These are phyloP conservation scores for Rhynchotus rufescens DNA, from an alignment of 2,797 vertebrate species.

Conservation along the genomic window DNA sequence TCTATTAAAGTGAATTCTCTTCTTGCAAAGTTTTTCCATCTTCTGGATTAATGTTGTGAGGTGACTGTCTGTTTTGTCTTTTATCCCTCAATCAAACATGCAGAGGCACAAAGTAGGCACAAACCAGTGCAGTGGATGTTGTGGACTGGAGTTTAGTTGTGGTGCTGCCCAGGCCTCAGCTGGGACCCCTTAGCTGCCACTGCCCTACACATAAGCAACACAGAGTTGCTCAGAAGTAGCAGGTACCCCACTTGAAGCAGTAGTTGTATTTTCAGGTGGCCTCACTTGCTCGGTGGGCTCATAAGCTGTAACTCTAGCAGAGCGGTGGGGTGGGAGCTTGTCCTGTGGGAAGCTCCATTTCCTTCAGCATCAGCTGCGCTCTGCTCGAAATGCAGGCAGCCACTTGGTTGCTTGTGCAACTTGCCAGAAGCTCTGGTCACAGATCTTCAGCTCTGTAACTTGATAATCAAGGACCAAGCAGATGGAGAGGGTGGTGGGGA, in stretches of 20 bases:
- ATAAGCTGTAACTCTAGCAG: neutral
- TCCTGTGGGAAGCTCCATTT: neutral
- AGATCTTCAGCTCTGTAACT: neutral
- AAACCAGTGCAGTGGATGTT: neutral
- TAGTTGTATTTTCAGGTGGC: neutral
- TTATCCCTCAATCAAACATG: neutral
- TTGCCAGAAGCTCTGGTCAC: neutral
- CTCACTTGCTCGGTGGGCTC: neutral
- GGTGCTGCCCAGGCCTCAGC: neutral
- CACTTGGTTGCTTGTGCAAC: neutral
- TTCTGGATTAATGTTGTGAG: neutral
- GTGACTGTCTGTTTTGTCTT: slow-evolving; percentile 31
- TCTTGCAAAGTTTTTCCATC: slow-evolving; percentile 6
- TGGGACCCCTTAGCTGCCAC: neutral
- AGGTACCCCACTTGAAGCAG: neutral
- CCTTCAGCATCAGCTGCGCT: neutral
- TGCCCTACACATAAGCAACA: neutral
- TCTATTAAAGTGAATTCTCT: slow-evolving; percentile 7
- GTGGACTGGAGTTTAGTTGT: neutral
- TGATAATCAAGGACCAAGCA: neutral
- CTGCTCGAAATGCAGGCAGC: neutral
- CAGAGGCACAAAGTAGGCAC: neutral
- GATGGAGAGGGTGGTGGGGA: neutral
- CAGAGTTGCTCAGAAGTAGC: neutral
- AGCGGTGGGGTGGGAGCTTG: neutral